Evolutionary conservation across 2,888 invertebrate genomes (phyloP).

Genomic region (Dermolepida albohirtum): DNA sequence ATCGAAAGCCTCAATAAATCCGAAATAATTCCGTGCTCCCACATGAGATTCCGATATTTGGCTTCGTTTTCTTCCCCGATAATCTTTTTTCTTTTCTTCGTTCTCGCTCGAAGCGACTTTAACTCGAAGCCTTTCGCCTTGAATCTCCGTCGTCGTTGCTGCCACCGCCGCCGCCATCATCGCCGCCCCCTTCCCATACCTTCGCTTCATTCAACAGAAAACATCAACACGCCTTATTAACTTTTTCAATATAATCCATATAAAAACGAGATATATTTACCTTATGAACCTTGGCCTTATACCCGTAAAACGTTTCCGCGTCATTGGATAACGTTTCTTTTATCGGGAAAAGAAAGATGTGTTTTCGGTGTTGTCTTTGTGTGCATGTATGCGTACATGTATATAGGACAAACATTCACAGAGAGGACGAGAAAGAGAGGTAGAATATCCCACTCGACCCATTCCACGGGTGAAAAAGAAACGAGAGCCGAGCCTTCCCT

Average conservation of each 20-base stretch:
- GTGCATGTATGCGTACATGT: too few relatives aligned
- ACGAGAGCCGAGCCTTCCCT: too few relatives aligned
- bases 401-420: too few relatives aligned
- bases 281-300: conserved; percentile 34
- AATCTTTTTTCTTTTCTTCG: conserved; percentile 3
- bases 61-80: conserved; percentile 11
- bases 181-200: too few relatives aligned
- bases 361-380: background rate
- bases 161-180: too few relatives aligned
- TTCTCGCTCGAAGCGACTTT: background rate
- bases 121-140: conserved; percentile 1
- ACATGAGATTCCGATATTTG: conserved; percentile 37
- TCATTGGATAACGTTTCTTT: conserved; percentile 28
- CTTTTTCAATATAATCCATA: conserved; percentile 28
- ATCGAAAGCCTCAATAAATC: conserved; percentile 31
- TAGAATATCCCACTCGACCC: too few relatives aligned
- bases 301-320: conserved; percentile 28
- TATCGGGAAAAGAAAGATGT: background rate
- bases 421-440: too few relatives aligned
- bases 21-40: conserved; percentile 26
- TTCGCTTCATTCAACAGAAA: background rate
- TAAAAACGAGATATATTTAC: conserved; percentile 29
- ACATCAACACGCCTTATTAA: conserved; percentile 26
- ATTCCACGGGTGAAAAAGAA: too few relatives aligned
- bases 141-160: too few relatives aligned